These are phyloP conservation scores for Automeris io DNA, from an alignment of 2,888 invertebrate genomes.

Conservation along the genomic window DNA sequence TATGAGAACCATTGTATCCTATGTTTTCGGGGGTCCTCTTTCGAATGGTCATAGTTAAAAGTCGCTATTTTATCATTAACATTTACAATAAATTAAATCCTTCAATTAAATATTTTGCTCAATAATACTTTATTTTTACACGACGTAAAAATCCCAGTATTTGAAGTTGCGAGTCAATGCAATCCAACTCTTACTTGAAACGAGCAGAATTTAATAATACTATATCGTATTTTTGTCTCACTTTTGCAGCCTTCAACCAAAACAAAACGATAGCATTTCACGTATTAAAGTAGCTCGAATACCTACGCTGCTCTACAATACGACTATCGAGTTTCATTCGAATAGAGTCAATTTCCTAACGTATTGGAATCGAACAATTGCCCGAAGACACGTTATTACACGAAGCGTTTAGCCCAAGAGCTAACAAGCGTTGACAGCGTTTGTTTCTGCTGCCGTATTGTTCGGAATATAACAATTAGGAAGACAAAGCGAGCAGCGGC, in stretches of 20 bases:
- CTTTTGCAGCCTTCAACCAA: slow-evolving; percentile 51
- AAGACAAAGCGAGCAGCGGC: slow-evolving; percentile 53
- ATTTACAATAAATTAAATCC: no score
- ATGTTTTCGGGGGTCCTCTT: no score
- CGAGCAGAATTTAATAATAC: no score
- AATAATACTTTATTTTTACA: no score
- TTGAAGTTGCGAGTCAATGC: no score
- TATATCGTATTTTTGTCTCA: slow-evolving; percentile 17
- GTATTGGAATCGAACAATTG: slow-evolving; percentile 66
- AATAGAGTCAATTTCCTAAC: slow-evolving; percentile 65
- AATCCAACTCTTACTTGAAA: no score
- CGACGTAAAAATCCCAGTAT: no score
- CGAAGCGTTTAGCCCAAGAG: slow-evolving; percentile 60
- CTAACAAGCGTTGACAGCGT: slow-evolving; percentile 54
- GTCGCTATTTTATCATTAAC: no score
- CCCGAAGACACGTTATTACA: slow-evolving; percentile 71
- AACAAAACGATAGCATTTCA: slow-evolving; percentile 29
- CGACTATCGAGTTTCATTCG: slow-evolving; percentile 47
- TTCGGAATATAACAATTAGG: slow-evolving; percentile 69
- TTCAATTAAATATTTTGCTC: no score
- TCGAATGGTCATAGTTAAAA: no score
- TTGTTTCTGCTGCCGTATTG: slow-evolving; percentile 68
- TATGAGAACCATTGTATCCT: no score
- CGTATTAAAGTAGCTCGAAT: slow-evolving; percentile 21
- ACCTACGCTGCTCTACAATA: slow-evolving; percentile 17